phyloP scores from a whole-genome alignment of 2,888 invertebrate species.

The Bellardia bayeri region DNA sequence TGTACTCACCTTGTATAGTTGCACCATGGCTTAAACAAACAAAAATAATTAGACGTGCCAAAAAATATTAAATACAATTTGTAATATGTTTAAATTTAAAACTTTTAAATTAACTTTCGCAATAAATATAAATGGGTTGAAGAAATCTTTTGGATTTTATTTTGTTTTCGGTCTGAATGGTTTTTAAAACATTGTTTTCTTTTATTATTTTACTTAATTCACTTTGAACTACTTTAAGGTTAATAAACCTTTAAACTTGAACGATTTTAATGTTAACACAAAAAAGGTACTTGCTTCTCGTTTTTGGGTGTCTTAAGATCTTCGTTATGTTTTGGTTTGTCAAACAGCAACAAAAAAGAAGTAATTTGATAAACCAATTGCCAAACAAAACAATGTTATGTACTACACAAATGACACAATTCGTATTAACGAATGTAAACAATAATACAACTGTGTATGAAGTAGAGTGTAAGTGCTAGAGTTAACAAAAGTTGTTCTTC shows the following conservation, averaged over 20 bases:
- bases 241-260: constrained; percentile 62
- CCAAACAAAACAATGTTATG: constrained; percentile 5
- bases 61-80: no score
- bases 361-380: not conserved
- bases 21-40: no score
- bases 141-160: not conserved
- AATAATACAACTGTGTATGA: no score
- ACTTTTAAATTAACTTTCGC: no score
- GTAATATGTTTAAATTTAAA: no score
- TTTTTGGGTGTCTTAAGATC: constrained; percentile 26
- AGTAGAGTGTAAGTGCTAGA: not conserved
- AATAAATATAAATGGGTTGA: no score
- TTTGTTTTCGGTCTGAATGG: constrained; percentile 10
- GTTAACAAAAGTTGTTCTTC: not conserved
- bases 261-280: constrained; percentile 23
- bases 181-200: not conserved
- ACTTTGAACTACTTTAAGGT: constrained; percentile 53
- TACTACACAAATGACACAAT: no score
- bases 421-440: no score
- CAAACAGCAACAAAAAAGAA: constrained; percentile 14
- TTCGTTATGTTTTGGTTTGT: constrained; percentile 21
- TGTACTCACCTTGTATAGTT: no score
- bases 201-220: not conserved
- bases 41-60: no score
- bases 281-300: constrained; percentile 49